Evolutionary conservation across 2,797 vertebrate genomes (phyloP).

Genomic region (Lagorchestes hirsutus): DNA sequence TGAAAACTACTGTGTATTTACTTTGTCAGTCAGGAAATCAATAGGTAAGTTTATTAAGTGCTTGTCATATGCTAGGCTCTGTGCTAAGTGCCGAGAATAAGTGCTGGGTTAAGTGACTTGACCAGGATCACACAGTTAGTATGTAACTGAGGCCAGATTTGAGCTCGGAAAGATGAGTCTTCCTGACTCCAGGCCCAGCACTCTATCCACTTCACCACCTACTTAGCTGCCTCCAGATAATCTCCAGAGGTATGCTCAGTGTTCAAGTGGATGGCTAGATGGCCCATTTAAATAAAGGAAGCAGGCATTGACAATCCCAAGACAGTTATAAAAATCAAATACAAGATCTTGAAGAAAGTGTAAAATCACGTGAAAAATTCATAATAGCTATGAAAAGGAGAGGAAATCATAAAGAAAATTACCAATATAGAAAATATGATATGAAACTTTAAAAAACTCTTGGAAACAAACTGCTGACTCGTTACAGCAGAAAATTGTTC

Average conservation of each 20-base stretch:
- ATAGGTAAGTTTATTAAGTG: neutral
- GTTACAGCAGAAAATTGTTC: neutral
- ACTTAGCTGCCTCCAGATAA: neutral
- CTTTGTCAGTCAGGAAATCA: neutral
- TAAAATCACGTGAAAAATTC: neutral
- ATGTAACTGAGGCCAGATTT: neutral
- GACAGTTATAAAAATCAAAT: neutral
- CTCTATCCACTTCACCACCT: neutral
- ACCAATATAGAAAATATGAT: neutral
- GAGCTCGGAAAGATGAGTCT: neutral
- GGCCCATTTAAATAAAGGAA: neutral
- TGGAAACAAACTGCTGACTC: neutral
- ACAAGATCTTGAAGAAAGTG: neutral
- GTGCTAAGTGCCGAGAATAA: too few species aligned
- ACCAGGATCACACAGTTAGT: neutral
- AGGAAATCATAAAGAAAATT: neutral
- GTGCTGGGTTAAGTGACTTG: neutral
- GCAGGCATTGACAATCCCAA: neutral
- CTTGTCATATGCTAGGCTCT: neutral
- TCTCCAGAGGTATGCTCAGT: neutral
- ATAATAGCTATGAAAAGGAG: neutral
- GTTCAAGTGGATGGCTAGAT: neutral
- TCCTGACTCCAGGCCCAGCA: neutral
- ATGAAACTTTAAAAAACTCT: neutral
- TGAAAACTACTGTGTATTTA: neutral